Conservation (phyloP, 2,888 invertebrate genomes). For the Serrognathus titanus region DNA sequence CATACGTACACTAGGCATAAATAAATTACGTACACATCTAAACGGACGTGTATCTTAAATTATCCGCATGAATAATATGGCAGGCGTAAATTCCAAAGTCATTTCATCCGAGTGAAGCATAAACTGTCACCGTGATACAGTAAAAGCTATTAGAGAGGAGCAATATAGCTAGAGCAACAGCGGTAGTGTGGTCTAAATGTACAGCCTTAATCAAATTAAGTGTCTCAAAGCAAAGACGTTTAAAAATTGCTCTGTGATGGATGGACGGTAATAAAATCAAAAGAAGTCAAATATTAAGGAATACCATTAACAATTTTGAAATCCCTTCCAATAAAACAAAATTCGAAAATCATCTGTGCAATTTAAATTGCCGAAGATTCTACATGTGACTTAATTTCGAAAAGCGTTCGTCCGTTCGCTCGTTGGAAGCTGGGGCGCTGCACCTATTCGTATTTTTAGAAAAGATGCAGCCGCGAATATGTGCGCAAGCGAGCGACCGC, state of each 20-base stretch:
- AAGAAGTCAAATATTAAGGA: no score
- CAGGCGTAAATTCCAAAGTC: not conserved
- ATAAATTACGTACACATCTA: no score
- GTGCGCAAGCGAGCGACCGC: not conserved
- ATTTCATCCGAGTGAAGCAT: not conserved
- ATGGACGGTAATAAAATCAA: no score
- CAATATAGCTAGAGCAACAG: not conserved
- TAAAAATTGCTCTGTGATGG: no score
- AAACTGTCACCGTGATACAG: not conserved
- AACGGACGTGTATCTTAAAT: not conserved
- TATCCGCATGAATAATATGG: not conserved
- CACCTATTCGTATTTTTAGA: constrained; percentile 4
- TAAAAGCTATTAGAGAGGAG: not conserved
- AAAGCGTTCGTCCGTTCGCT: not conserved
- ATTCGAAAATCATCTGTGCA: no score
- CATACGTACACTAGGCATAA: no score
- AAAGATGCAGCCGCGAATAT: not conserved
- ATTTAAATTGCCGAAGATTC: no score
- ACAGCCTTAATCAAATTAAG: not conserved
- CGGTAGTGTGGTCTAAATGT: not conserved
- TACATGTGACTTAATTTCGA: not conserved
- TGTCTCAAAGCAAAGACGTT: no score
- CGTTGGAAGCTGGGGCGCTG: not conserved
- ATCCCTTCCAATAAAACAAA: no score
- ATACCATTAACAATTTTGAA: no score